A percentile compares a stretch with the other conserved stretches of the same genome.
These are phyloP conservation scores for Diarsia dahlii DNA, from an alignment of 2,888 invertebrate genomes.

Conservation along the genomic window DNA sequence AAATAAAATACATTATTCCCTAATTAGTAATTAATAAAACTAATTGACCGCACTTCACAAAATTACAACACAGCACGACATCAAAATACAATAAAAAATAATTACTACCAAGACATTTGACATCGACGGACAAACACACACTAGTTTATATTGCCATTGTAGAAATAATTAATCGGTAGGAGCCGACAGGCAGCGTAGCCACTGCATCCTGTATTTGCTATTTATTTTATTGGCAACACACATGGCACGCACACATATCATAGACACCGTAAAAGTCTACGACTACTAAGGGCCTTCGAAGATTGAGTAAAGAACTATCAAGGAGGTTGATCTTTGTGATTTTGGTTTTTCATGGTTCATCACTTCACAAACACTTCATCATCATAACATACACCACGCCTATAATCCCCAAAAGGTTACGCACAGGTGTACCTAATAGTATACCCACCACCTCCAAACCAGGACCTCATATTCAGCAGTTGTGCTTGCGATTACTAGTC, in stretches of 20 bases:
- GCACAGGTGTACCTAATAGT: no score
- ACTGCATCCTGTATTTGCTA: slow-evolving; percentile 48
- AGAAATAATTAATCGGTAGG: slow-evolving; percentile 49
- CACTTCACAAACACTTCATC: not conserved
- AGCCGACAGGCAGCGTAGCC: slow-evolving; percentile 27
- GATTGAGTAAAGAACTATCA: slow-evolving; percentile 1
- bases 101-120: slow-evolving; percentile 9
- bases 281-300: slow-evolving; percentile 9
- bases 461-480: no score
- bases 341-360: not conserved
- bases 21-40: not conserved
- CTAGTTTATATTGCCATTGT: slow-evolving; percentile 2
- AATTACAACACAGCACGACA: slow-evolving; percentile 1
- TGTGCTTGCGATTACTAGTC: no score
- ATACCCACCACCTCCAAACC: no score
- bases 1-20: not conserved
- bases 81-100: slow-evolving; percentile 5
- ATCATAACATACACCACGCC: not conserved
- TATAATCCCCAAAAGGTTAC: no score
- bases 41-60: not conserved
- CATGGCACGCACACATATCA: slow-evolving; percentile 29
- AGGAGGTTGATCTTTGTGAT: slow-evolving; percentile 6
- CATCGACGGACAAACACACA: slow-evolving; percentile 32
- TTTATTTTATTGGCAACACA: slow-evolving; percentile 57
- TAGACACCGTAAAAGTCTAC: slow-evolving; percentile 46